Base-by-base conservation (phyloP, 2,888 invertebrate species). In the Chesias legatella region DNA sequence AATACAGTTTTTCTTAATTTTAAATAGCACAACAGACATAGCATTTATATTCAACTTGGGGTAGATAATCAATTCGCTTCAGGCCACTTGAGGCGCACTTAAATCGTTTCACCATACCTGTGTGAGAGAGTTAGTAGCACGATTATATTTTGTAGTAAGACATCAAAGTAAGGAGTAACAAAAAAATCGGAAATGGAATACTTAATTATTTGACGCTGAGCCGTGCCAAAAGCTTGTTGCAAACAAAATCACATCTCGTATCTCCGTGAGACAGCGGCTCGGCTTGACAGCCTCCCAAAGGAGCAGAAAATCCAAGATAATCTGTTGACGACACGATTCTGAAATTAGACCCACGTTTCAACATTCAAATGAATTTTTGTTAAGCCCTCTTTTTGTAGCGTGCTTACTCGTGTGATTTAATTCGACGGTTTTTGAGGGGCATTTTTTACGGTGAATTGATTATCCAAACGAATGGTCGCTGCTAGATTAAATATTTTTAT, bases 281-380 rank as follows among this genome's bases (percentile, higher is more conserved):
- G 28, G 21, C 34, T 44, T 28, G 34, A 42, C 40, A 40, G 44
- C 27, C 47, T 55, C 60, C 63, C 60, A 67, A 78, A 76, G 70
- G 68, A 76, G 71, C 71, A 60, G 70, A 63, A 73, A 79, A 79
- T 74, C 77, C 75, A 58, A 68, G 78, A 78, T 83, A 79, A 83
- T 82, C 81, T 77, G 63, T 55, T 62, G 63, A 61, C 66, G 72
- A 80, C 82, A 79, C 68, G 79, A 67, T 78, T 80, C 60, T 60
- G 62, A 76, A 82, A 80, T 81, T 81, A 82, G 74, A 66, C 44
- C 51, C 48, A 57, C 64, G 61, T 69, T 77, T 78, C 74, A 71
- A 71, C 69, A 72, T 72, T 63, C 61, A 70, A 74, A 73, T 71
- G 64, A 66, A 55, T 66, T 68, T 64, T 56, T 45, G 43, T 38